A percentile compares a stretch with the other conserved stretches of the same genome.
These are phyloP conservation scores for Eubasilissa splendida DNA, from an alignment of 2,888 invertebrate species.

Conservation along the genomic window DNA sequence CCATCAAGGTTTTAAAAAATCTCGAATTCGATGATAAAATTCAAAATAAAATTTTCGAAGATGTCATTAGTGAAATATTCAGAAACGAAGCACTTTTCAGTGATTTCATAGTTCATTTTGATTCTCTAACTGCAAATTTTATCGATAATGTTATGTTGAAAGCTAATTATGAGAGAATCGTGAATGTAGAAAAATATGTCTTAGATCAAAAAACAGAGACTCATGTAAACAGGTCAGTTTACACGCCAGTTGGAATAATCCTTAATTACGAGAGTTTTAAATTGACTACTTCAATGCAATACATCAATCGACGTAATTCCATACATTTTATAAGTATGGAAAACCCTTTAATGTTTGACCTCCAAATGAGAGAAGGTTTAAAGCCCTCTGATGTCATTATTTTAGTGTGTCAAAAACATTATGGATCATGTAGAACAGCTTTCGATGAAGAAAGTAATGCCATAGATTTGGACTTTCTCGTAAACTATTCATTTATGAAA, in stretches of 20 bases:
- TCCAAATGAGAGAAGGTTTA: neutral
- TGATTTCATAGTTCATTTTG: conserved; percentile 2
- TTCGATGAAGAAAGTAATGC: neutral
- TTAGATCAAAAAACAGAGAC: too few species aligned
- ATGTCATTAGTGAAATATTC: neutral
- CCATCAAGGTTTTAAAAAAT: neutral
- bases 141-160: neutral
- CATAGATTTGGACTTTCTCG: neutral
- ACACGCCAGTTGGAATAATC: neutral
- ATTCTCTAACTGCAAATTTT: neutral
- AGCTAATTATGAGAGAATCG: neutral
- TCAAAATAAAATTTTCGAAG: neutral
- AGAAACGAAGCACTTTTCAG: neutral
- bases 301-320: neutral
- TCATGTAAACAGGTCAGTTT: neutral
- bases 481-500: neutral
- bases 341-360: neutral
- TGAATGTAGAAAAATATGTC: neutral
- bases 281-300: too few species aligned
- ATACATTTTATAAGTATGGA: conserved; percentile 6
- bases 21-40: neutral
- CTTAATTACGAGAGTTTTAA: too few species aligned
- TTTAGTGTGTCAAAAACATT: conserved; percentile 10
- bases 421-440: neutral
- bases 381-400: conserved; percentile 6